Conservation (phyloP, 53 echinoderm and acorn worm species). For the Stichopus horrens region DNA sequence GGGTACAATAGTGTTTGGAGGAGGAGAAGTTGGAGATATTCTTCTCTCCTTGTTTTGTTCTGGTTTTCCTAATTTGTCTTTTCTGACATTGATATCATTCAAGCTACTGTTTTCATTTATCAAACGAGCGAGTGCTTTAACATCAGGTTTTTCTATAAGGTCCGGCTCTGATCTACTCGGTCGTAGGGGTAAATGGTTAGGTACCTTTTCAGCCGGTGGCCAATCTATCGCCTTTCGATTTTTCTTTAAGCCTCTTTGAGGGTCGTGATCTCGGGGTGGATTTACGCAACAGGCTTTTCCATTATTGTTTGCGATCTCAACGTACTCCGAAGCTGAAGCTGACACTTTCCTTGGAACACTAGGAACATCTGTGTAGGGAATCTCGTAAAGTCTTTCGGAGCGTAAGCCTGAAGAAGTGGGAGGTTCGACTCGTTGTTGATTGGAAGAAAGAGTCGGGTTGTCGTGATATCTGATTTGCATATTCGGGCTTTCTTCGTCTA, state of each 20-base stretch:
- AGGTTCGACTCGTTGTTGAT: not conserved
- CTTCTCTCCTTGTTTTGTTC: not conserved
- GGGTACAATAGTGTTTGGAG: constrained; percentile 3
- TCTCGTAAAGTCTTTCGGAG: not conserved
- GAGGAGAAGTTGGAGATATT: constrained; percentile 13
- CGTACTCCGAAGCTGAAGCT: not conserved
- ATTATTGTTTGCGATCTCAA: constrained; percentile 1
- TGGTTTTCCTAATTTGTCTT: not conserved
- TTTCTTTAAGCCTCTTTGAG: not conserved
- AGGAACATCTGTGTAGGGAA: not conserved
- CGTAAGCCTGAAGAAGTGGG: not conserved
- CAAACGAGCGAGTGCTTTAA: not conserved
- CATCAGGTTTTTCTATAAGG: not conserved
- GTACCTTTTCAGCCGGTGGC: not conserved
- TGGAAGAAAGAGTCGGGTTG: not conserved
- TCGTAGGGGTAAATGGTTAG: not conserved
- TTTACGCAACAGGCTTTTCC: not conserved
- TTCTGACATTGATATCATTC: not conserved
- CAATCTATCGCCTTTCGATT: not conserved
- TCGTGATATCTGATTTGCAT: not conserved
- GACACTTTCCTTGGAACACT: not conserved
- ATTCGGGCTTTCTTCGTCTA: not conserved
- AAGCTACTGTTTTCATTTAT: not conserved
- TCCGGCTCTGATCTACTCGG: not conserved
- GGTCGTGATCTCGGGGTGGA: not conserved